These are phyloP conservation scores for Dendrolimus houi DNA, from an alignment of 2,888 invertebrate species.

Conservation along the genomic window DNA sequence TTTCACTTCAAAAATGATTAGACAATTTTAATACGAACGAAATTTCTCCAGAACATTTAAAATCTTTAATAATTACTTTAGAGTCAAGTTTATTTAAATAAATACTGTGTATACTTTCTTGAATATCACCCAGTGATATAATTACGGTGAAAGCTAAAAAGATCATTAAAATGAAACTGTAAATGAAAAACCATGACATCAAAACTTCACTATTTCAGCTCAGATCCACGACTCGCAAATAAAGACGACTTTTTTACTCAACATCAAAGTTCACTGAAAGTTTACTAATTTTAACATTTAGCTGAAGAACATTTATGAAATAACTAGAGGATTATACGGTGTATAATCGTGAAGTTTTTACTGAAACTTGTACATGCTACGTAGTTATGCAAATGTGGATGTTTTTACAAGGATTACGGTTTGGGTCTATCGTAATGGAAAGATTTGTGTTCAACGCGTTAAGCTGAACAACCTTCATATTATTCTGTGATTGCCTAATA, in stretches of 20 bases:
- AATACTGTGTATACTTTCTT: too few species aligned
- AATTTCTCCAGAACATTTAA: too few species aligned
- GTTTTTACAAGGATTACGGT: constrained; percentile 41
- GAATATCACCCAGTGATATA: constrained; percentile 10
- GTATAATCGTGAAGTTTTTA: constrained; percentile 13
- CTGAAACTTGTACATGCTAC: constrained; percentile 12
- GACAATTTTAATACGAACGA: too few species aligned
- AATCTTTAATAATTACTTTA: too few species aligned
- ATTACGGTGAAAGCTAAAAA: constrained; percentile 27
- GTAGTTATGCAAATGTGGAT: constrained; percentile 39
- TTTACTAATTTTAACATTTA: constrained; percentile 28
- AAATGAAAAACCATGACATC: constrained; percentile 12
- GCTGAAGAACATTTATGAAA: constrained; percentile 21
- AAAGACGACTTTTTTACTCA: constrained; percentile 23
- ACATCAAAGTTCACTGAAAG: constrained; percentile 23
- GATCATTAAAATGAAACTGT: background rate
- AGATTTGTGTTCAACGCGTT: constrained; percentile 41
- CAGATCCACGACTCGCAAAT: constrained; percentile 21
- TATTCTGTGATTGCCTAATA: too few species aligned
- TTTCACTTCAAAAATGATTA: too few species aligned
- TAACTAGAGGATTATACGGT: constrained; percentile 22
- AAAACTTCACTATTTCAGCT: constrained; percentile 25
- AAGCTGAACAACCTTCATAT: constrained; percentile 2
- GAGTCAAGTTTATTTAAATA: too few species aligned
- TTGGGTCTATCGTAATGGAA: constrained; percentile 42